Base-by-base conservation (phyloP, 1,140 invertebrate species). In the Bombus pyrosoma region DNA sequence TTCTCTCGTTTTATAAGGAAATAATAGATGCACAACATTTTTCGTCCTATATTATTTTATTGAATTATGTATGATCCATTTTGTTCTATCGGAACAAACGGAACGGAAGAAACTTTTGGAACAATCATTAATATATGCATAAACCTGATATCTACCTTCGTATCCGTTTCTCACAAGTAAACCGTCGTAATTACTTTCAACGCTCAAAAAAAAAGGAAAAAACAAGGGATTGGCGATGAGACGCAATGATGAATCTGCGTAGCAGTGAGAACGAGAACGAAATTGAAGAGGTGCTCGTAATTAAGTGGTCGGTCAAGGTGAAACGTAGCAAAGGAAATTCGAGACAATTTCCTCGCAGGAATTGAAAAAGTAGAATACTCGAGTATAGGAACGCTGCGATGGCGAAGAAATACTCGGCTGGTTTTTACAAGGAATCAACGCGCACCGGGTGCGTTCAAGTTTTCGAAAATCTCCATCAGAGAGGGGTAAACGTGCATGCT, bases 401-500 rank as follows among this genome's bases (percentile, higher is more conserved):
- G 18, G 32, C 77, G 39, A 68, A n/a, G 28, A 15, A 18, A 34
- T 37, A 47, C n/a, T 62, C 62, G 41, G 28, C 18, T 78, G 15
- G 15, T 71, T 81, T 76, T 85, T 85, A 57, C 34, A 59, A 47
- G 62, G 37, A 77, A 82, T 81, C n/a, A 34, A 39, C 86, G 79
- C 59, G 53, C 25, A 32, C 43, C 73, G 53, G 66, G 34, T 53
- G 69, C 41, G 66, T 39, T n/a, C 9, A 72, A 32, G 25, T 81
- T 81, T 81, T 81, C 62, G 22, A 72, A 81, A 81, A 73, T 81
- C 37, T 73, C n/a, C 79, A n/a, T 10, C 37, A 9, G 28, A 15
- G 37, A 32, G 25, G 34, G 69, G 25, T n/a, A 28, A 47, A 15
- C 32, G 34, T 9, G 69, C 22, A 28, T 15, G 84, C 32, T 81